Percentiles rank a stretch among this genome's conserved stretches.
phyloP scores from a whole-genome alignment of 2,797 vertebrate genomes.

The Sebastes reedi region DNA sequence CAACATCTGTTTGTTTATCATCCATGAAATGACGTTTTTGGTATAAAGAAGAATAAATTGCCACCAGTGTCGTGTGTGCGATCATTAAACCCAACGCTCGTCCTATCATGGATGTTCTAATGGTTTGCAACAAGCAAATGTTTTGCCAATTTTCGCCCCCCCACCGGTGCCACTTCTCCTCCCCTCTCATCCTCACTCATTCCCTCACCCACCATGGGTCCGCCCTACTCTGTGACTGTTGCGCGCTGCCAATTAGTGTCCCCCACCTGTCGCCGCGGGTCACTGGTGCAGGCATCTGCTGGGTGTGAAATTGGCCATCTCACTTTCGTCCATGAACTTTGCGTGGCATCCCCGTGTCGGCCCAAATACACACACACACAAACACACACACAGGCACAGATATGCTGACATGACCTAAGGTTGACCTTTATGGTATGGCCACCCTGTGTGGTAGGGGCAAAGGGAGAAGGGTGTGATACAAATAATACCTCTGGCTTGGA shows the following conservation, averaged over 20 bases:
- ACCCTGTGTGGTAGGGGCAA: constrained; percentile 22
- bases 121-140: neutral
- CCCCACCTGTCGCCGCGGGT: constrained; percentile 75
- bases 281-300: constrained; percentile 73
- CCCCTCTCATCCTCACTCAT: constrained; percentile 9
- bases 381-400: neutral
- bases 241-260: constrained; percentile 72
- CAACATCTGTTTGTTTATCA: constrained; percentile 23
- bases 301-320: constrained; percentile 75
- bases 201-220: constrained; percentile 31
- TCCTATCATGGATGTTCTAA: neutral
- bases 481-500: constrained; percentile 25
- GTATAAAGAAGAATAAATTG: neutral
- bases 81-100: neutral
- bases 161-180: neutral
- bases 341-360: constrained; percentile 1
- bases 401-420: constrained; percentile 40
- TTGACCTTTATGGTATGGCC: constrained; percentile 68
- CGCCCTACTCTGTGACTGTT: constrained; percentile 26
- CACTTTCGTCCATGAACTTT: constrained; percentile 76
- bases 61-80: neutral
- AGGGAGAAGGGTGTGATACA: constrained; percentile 20
- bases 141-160: neutral
- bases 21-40: constrained; percentile 1
- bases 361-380: neutral